Percentiles rank a stretch among this genome's conserved stretches.
Evolutionary conservation across 2,888 invertebrate species (phyloP).

Genomic region (Sinelater perroti): DNA sequence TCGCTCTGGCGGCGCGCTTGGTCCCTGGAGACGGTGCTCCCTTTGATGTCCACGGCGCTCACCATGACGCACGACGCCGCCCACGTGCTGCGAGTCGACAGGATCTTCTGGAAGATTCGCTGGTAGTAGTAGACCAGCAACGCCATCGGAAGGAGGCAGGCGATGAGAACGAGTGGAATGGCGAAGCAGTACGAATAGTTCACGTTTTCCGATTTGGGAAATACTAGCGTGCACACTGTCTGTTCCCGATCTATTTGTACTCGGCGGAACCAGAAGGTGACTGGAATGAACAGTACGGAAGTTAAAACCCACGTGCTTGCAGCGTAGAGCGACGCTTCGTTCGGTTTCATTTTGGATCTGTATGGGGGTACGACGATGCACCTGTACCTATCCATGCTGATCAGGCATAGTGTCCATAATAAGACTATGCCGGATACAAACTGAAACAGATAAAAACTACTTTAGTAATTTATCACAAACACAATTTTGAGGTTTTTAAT

Average conservation of each 20-base stretch:
- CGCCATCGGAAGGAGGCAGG: slow-evolving; percentile 65
- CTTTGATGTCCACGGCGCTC: slow-evolving; percentile 47
- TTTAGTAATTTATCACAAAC: too few relatives aligned
- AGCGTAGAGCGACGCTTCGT: slow-evolving; percentile 59
- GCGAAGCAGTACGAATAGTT: slow-evolving; percentile 64
- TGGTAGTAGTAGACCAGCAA: slow-evolving; percentile 66
- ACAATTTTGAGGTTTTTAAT: too few relatives aligned
- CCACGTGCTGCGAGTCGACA: slow-evolving; percentile 64
- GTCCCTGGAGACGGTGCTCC: slow-evolving; percentile 43
- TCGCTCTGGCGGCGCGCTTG: slow-evolving; percentile 61
- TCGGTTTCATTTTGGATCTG: slow-evolving; percentile 62
- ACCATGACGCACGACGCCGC: slow-evolving; percentile 61
- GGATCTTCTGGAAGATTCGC: slow-evolving; percentile 64
- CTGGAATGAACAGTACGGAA: slow-evolving; percentile 62
- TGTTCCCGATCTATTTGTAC: slow-evolving; percentile 47
- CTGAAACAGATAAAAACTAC: slow-evolving; percentile 56
- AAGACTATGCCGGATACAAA: slow-evolving; percentile 67
- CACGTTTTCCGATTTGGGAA: slow-evolving; percentile 61
- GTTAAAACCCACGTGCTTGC: slow-evolving; percentile 63
- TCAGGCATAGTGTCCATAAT: slow-evolving; percentile 67
- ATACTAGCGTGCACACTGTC: slow-evolving; percentile 65
- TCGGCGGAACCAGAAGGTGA: slow-evolving; percentile 64
- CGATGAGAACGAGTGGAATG: slow-evolving; percentile 62
- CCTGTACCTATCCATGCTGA: slow-evolving; percentile 66
- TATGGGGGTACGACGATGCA: slow-evolving; percentile 67